Evolutionary conservation across 2,113 vertebrate species (phyloP), one percentile per base, ranked within the genome.

Genomic region (Carassius carassius): DNA sequence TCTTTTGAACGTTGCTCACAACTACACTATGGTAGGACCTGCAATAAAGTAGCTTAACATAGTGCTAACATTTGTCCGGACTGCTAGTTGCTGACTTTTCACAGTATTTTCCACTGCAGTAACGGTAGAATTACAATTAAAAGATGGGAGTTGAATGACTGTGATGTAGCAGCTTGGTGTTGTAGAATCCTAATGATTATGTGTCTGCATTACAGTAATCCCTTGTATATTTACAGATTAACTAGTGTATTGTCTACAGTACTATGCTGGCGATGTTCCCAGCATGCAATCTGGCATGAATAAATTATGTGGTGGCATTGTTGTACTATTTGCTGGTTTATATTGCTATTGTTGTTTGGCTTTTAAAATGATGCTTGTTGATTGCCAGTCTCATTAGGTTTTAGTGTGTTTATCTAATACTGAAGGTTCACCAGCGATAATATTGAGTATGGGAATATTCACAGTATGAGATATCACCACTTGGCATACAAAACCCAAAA

Each of bases 1-100:
- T 86, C 95, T 99, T 76, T 94, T 98, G 47, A 98, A 94, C n/a
- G 96, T 97, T 92, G 97, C 98, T 23, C 97, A 99, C 88, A 96
- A 92, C 0, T 99, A 98, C 90, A 99, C 97, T 1, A 99, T 97
- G 97, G 98, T 99, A 97, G 93, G 90, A 60, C 0, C 0, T 14
- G n/a, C 1, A 12, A 47, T 44, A 60, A n/a, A 19, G 8, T 23
- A 41, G 11, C 44, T 47, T 37, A 11, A 29, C n/a, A 12, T 19
- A 65, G 13, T 32, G 41, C 41, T 41, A 19, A 11, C 29, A 60
- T 60, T 79, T 63, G 35, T 49, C n/a, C 44, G 25, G 72, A 49
- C n/a, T 74, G 72, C 44, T 29, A 25, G 73, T 2, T 29, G 13
- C 1, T 17, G 14, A 76, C 25, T 14, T 54, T 76, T 11, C n/a